phyloP scores from a whole-genome alignment of 2,888 invertebrate species.

The Harpagoxenus sublaevis region DNA sequence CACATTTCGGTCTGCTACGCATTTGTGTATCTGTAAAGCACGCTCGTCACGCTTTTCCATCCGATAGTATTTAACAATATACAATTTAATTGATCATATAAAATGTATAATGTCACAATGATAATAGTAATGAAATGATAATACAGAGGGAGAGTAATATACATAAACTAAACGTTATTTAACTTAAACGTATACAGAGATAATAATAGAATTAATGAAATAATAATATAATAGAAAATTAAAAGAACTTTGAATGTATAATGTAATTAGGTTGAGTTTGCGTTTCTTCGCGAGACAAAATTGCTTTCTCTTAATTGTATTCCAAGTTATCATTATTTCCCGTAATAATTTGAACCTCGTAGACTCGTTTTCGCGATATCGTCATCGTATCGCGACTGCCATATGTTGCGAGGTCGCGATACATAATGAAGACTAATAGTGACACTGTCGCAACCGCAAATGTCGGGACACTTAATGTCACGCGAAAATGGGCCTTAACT shows the following conservation, averaged over 20 bases:
- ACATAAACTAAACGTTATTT: neutral
- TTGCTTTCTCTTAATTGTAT: neutral
- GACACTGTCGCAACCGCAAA: slow-evolving; percentile 45
- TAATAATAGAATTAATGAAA: neutral
- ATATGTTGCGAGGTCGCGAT: slow-evolving; percentile 43
- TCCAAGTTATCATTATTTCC: neutral
- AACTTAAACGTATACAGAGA: neutral
- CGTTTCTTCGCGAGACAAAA: neutral
- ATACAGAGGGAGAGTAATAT: neutral
- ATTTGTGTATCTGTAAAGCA: neutral
- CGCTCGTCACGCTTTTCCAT: neutral
- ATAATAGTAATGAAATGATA: neutral
- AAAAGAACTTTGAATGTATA: neutral
- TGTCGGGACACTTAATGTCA: slow-evolving; percentile 51
- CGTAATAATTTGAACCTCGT: slow-evolving; percentile 4
- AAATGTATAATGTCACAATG: neutral
- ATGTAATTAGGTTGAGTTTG: neutral
- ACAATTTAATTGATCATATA: neutral
- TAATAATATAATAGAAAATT: neutral
- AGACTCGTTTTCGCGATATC: slow-evolving; percentile 31
- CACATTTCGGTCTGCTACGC: neutral
- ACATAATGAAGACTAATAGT: slow-evolving; percentile 54
- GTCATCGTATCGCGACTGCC: slow-evolving; percentile 40
- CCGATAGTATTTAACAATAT: neutral
- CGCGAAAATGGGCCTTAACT: slow-evolving; percentile 44